phyloP scores from a whole-genome alignment of 2,888 invertebrate genomes.

The Drosophila seclusa region DNA sequence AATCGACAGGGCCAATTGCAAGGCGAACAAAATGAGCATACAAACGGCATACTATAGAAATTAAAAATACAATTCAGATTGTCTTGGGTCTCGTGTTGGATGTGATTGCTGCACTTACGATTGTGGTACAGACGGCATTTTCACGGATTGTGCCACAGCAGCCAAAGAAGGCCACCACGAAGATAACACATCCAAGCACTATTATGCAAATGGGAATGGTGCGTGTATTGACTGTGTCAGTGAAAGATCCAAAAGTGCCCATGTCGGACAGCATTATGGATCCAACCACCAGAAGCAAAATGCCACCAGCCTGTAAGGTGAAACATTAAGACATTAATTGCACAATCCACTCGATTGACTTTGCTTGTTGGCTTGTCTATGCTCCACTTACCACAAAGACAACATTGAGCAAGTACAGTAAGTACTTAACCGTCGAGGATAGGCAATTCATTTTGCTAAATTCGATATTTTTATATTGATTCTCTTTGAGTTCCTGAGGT shows the following conservation, averaged over 20 bases:
- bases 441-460: conserved; percentile 79
- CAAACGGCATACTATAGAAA: conserved; percentile 89
- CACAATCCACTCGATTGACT: neutral
- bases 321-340: neutral
- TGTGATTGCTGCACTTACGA: conserved; percentile 87
- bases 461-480: conserved; percentile 19
- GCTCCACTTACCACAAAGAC: conserved; percentile 80
- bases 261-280: conserved; percentile 88
- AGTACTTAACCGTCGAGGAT: conserved; percentile 79
- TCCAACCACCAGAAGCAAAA: conserved; percentile 89
- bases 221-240: conserved; percentile 85
- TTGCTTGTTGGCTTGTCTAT: neutral
- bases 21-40: conserved; percentile 89
- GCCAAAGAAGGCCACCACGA: conserved; percentile 94
- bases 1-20: conserved; percentile 90
- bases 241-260: conserved; percentile 85
- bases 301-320: conserved; percentile 88
- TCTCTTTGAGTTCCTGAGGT: conserved; percentile 16
- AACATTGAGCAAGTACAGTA: conserved; percentile 81
- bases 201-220: conserved; percentile 89
- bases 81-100: too few relatives aligned
- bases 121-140: conserved; percentile 93
- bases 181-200: conserved; percentile 89
- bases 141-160: conserved; percentile 96
- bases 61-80: neutral